These are phyloP conservation scores for Hippocampus guttulatus DNA, from an alignment of 2,113 vertebrate genomes.

Conservation along the genomic window DNA sequence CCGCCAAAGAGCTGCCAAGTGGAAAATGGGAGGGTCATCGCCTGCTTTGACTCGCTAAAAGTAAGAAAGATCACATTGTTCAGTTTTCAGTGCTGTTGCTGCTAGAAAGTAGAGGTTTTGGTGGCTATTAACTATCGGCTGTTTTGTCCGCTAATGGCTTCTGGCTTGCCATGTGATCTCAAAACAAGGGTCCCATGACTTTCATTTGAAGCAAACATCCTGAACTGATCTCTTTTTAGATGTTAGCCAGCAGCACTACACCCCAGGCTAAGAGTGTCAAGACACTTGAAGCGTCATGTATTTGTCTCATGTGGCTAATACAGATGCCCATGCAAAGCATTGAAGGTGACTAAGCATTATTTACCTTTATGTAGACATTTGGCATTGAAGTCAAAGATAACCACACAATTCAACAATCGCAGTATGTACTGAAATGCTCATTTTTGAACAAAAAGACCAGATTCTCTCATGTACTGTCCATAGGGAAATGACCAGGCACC, in stretches of 20 bases:
- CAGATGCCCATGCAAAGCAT: no score
- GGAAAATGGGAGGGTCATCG: constrained; percentile 93
- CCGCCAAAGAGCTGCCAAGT: constrained; percentile 97
- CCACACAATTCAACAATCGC: no score
- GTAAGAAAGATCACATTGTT: constrained; percentile 71
- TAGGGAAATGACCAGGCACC: no score
- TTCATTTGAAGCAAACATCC: not conserved
- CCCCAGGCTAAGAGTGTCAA: no score
- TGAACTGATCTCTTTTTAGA: not conserved
- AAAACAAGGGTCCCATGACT: constrained; percentile 28
- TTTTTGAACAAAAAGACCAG: no score
- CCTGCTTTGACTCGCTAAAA: constrained; percentile 97
- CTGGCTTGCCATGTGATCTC: constrained; percentile 7
- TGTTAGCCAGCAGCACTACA: not conserved
- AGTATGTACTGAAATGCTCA: no score
- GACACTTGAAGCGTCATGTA: no score
- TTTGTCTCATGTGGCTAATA: no score
- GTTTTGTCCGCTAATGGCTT: constrained; percentile 19
- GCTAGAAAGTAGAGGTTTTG: not conserved
- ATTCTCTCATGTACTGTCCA: no score
- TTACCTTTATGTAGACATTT: no score
- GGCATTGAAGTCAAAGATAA: no score
- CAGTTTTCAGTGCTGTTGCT: not conserved
- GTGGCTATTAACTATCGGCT: not conserved
- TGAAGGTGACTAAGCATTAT: no score